phyloP scores from a whole-genome alignment of 2,113 vertebrate genomes.

The Larimichthys crocea region DNA sequence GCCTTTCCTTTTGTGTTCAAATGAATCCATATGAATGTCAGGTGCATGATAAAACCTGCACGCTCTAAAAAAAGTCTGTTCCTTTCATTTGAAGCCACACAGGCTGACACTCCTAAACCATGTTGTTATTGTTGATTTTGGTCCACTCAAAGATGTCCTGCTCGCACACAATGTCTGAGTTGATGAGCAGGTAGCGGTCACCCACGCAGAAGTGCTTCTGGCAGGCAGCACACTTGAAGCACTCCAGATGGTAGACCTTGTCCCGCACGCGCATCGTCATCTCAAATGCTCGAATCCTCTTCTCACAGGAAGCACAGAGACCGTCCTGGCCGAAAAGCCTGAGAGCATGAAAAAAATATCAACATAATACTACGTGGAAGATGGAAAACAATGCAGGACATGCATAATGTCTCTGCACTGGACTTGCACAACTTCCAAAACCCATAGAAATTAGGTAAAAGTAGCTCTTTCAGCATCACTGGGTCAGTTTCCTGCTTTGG shows the following conservation, averaged over 20 bases:
- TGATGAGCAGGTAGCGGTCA: conserved; percentile 98
- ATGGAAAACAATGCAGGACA: not conserved
- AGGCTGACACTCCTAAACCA: conserved; percentile 53
- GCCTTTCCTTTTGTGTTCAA: not conserved
- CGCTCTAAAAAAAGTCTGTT: conserved; percentile 8
- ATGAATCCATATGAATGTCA: conserved; percentile 27
- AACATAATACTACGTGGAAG: conserved; percentile 13
- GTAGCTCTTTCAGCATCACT: too few relatives aligned
- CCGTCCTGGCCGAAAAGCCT: conserved; percentile 99
- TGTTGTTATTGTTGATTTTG: conserved; percentile 91
- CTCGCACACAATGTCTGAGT: conserved; percentile 98
- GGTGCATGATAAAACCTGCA: conserved; percentile 24
- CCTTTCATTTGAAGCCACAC: conserved; percentile 20
- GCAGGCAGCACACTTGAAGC: conserved; percentile 98
- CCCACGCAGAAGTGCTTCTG: conserved; percentile 99
- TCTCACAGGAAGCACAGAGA: conserved; percentile 96
- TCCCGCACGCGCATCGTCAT: conserved; percentile 99
- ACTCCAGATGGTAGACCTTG: conserved; percentile 99
- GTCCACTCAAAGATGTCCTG: conserved; percentile 99
- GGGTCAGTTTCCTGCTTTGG: too few relatives aligned
- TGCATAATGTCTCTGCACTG: too few relatives aligned
- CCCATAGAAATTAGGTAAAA: not conserved
- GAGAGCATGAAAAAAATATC: conserved; percentile 10
- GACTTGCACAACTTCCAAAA: not conserved
- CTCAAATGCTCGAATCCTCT: conserved; percentile 97